Conservation (phyloP, 2,888 invertebrate genomes). For the Eristalis pertinax region DNA sequence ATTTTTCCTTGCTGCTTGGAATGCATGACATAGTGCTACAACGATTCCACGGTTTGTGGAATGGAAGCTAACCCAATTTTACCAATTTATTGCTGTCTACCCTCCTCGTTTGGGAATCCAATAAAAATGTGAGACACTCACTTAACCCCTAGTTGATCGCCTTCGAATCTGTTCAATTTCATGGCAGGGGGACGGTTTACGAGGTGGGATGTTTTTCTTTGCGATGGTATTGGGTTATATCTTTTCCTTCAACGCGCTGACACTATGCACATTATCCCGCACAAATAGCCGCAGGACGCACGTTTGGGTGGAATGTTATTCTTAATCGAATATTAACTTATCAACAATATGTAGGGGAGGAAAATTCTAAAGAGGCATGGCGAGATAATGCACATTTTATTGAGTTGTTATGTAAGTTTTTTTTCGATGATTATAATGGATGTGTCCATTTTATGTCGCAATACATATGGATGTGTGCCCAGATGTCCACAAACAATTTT, state of each 20-base stretch:
- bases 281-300: conserved; percentile 41
- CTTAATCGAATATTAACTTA: conserved; percentile 46
- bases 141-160: conserved; percentile 55
- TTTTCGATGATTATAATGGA: neutral
- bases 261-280: conserved; percentile 34
- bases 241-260: conserved; percentile 34
- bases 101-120: conserved; percentile 43
- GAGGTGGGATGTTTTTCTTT: conserved; percentile 19
- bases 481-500: too few species aligned
- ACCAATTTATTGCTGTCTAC: conserved; percentile 53
- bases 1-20: conserved; percentile 41
- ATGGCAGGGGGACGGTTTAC: neutral
- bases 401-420: neutral
- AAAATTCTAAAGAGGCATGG: neutral
- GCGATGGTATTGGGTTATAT: conserved; percentile 13
- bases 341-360: conserved; percentile 19
- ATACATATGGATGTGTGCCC: too few species aligned
- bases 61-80: conserved; percentile 49
- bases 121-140: conserved; percentile 62
- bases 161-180: conserved; percentile 38
- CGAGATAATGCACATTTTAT: neutral
- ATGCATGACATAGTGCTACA: conserved; percentile 46
- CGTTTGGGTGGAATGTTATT: conserved; percentile 42
- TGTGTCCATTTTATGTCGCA: neutral
- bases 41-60: neutral